Percentiles rank a stretch among this genome's conserved stretches.
phyloP scores from a whole-genome alignment of 2,113 vertebrate genomes.

The Vidua macroura region DNA sequence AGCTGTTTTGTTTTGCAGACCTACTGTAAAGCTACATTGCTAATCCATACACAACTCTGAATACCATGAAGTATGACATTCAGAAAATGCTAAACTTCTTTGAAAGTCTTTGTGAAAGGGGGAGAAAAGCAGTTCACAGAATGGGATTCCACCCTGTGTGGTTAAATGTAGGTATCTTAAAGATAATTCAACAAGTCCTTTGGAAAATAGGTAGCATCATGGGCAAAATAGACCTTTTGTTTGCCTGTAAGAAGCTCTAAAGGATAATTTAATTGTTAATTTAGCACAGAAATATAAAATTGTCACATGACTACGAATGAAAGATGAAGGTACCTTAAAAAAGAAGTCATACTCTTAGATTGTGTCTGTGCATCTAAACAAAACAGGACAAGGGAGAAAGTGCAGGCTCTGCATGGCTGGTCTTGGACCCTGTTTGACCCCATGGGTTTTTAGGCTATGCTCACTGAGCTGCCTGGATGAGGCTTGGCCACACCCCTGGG shows the following conservation, averaged over 20 bases:
- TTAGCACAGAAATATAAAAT: neutral
- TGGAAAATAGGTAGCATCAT: neutral
- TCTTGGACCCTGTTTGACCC: neutral
- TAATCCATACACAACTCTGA: neutral
- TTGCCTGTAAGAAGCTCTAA: neutral
- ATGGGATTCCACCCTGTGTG: rapidly evolving
- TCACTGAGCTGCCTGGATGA: neutral
- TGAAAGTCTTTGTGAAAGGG: neutral
- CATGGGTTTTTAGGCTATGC: neutral
- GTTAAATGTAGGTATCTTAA: neutral
- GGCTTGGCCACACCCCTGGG: rapidly evolving
- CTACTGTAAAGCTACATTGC: neutral
- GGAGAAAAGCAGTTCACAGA: neutral
- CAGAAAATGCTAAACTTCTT: neutral
- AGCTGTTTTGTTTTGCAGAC: neutral
- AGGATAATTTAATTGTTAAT: neutral
- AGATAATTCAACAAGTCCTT: neutral
- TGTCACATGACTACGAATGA: rapidly evolving
- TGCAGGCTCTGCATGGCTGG: neutral
- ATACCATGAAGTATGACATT: neutral
- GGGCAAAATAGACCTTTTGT: neutral
- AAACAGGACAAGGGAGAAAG: neutral
- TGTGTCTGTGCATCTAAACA: neutral
- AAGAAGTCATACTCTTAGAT: neutral
- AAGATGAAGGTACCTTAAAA: neutral